A percentile compares a stretch with the other conserved stretches of the same genome.
Evolutionary conservation across 1,140 invertebrate species (phyloP).

Genomic region (Sarcophaga peregrina): DNA sequence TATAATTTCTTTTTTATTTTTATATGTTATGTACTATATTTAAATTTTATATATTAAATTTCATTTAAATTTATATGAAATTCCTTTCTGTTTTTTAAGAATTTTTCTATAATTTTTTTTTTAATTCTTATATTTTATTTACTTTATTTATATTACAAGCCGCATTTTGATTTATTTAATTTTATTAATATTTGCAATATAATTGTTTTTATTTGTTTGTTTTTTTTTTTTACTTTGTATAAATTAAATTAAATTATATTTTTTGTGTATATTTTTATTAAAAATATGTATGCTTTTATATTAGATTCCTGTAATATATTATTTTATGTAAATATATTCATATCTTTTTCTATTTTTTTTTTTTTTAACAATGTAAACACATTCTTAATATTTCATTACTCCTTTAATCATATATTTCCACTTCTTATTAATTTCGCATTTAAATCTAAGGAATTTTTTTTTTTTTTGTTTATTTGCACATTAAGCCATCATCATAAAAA

Average conservation of each 20-base stretch:
- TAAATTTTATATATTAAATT: neutral
- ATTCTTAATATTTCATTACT: too few relatives aligned
- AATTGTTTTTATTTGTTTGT: too few relatives aligned
- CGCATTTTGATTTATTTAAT: neutral
- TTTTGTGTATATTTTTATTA: neutral
- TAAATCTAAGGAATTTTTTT: too few relatives aligned
- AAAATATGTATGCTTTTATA: neutral
- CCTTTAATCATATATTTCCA: too few relatives aligned
- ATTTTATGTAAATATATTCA: neutral
- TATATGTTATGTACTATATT: neutral
- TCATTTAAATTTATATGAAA: neutral
- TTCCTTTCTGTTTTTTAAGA: neutral
- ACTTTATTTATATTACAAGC: neutral
- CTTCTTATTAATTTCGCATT: too few relatives aligned
- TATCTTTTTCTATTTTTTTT: too few relatives aligned
- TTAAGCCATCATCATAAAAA: neutral
- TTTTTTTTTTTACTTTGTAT: conserved; percentile 35
- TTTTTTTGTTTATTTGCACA: neutral
- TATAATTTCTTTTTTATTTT: neutral
- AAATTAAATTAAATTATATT: neutral
- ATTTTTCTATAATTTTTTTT: conserved; percentile 8
- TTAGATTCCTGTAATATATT: neutral
- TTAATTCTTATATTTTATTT: conserved; percentile 10
- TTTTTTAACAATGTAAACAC: too few relatives aligned
- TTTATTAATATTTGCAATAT: conserved; percentile 2